Percentiles rank a stretch among this genome's conserved stretches.
Evolutionary conservation across 1,140 invertebrate species (phyloP).

Genomic region (Manduca sexta): DNA sequence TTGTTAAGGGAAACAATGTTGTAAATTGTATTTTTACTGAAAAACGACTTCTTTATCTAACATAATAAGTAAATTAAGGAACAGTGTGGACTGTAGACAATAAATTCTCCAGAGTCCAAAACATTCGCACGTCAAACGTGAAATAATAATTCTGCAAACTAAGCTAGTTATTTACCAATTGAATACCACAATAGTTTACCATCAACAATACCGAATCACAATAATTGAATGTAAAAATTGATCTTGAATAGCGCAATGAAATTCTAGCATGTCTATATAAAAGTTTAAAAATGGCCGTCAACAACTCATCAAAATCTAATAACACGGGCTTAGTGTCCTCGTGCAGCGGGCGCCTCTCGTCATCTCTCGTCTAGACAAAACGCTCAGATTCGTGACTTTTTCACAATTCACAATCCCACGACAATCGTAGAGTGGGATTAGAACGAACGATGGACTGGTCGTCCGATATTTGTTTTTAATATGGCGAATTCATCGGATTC

Average conservation of each 20-base stretch:
- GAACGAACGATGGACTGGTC: background rate
- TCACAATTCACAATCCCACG: slow-evolving; percentile 49
- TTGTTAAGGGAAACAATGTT: too few relatives aligned
- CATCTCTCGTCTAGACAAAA: slow-evolving; percentile 61
- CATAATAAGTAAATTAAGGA: too few relatives aligned
- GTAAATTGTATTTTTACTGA: too few relatives aligned
- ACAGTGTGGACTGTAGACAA: too few relatives aligned
- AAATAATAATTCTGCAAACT: too few relatives aligned
- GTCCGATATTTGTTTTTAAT: too few relatives aligned
- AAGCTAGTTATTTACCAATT: too few relatives aligned
- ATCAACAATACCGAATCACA: background rate
- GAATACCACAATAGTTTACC: too few relatives aligned
- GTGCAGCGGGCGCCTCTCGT: slow-evolving; percentile 28
- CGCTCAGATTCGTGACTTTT: slow-evolving; percentile 53
- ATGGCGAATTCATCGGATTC: too few relatives aligned
- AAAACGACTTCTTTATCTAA: too few relatives aligned
- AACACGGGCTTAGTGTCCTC: slow-evolving; percentile 45
- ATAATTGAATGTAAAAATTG: slow-evolving; percentile 3
- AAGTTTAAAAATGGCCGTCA: slow-evolving; percentile 38
- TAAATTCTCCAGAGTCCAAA: too few relatives aligned
- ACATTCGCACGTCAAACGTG: too few relatives aligned
- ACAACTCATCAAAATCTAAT: slow-evolving; percentile 65
- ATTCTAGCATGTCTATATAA: slow-evolving; percentile 9
- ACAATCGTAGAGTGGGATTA: slow-evolving; percentile 33
- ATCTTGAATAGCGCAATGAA: slow-evolving; percentile 9